phyloP scores from a whole-genome alignment of 2,888 invertebrate species.

The Dolichopus griseipennis region DNA sequence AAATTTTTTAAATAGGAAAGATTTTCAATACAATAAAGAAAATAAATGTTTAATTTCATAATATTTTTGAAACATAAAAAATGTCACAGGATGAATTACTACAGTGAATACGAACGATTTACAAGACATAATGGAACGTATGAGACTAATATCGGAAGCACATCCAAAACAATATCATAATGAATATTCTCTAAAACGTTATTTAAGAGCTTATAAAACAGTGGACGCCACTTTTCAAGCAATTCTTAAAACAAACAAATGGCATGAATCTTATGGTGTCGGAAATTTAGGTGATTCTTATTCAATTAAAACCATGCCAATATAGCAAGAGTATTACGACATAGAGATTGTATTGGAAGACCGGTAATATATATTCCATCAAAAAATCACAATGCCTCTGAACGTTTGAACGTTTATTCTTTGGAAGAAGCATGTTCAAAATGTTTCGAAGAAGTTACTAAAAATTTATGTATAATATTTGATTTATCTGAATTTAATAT shows the following conservation, averaged over 20 bases:
- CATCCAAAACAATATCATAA: slow-evolving; percentile 68
- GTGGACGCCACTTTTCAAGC: slow-evolving; percentile 68
- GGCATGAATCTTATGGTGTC: slow-evolving; percentile 66
- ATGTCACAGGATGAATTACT: slow-evolving; percentile 38
- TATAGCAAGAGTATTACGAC: slow-evolving; percentile 60
- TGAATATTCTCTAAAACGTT: slow-evolving; percentile 61
- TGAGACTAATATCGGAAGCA: slow-evolving; percentile 63
- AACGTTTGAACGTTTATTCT: slow-evolving; percentile 67
- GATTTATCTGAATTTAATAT: slow-evolving; percentile 63
- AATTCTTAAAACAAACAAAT: slow-evolving; percentile 69
- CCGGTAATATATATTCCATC: slow-evolving; percentile 73
- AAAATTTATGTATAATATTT: slow-evolving; percentile 71
- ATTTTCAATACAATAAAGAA: neutral
- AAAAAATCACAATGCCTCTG: slow-evolving; percentile 60
- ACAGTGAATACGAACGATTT: slow-evolving; percentile 56
- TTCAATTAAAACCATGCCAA: slow-evolving; percentile 51
- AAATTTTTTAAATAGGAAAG: neutral
- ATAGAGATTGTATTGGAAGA: slow-evolving; percentile 62
- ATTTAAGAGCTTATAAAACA: slow-evolving; percentile 64
- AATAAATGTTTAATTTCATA: neutral
- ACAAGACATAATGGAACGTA: slow-evolving; percentile 57
- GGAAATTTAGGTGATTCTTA: slow-evolving; percentile 47
- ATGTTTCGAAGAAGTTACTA: slow-evolving; percentile 70
- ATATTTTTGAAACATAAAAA: slow-evolving; percentile 20
- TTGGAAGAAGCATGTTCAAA: slow-evolving; percentile 67